Conservation (phyloP, 2,797 vertebrate species). For the Gila robusta region DNA sequence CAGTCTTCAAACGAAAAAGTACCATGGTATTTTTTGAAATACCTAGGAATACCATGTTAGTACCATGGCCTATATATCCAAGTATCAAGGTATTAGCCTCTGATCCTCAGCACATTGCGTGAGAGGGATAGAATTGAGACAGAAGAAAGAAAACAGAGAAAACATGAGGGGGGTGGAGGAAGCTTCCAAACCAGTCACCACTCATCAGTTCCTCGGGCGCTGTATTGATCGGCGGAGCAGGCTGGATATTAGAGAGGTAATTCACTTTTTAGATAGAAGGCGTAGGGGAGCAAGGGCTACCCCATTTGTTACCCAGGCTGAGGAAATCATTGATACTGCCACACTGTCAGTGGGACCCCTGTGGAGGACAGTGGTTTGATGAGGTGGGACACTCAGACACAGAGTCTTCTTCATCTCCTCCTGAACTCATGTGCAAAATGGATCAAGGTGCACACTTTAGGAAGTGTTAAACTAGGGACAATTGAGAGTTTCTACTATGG, state of each 20-base stretch:
- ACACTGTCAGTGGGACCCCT: conserved; percentile 35
- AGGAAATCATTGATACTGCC: conserved; percentile 56
- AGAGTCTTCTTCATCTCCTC: not conserved
- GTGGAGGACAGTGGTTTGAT: conserved; percentile 26
- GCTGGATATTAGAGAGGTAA: conserved; percentile 61
- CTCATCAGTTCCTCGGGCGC: conserved; percentile 47
- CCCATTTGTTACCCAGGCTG: conserved; percentile 57
- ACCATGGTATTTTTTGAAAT: not conserved
- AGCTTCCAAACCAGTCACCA: conserved; percentile 35
- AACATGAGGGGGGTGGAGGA: not conserved
- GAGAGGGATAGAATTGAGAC: conserved; percentile 20
- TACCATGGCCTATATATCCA: not conserved
- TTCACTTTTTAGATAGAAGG: conserved; percentile 58
- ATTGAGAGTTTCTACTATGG: not conserved
- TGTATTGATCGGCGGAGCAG: conserved; percentile 60
- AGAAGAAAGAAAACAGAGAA: conserved; percentile 31
- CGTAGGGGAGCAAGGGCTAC: conserved; percentile 39
- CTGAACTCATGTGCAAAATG: not conserved
- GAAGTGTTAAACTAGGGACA: not conserved
- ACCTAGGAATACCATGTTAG: not conserved
- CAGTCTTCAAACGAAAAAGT: not conserved
- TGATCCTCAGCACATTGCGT: not conserved
- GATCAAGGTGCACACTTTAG: conserved; percentile 9
- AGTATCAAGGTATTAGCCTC: conserved; percentile 3
- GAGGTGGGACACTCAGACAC: conserved; percentile 29